Conservation (phyloP, 2,888 invertebrate species). For the Sesia apiformis region DNA sequence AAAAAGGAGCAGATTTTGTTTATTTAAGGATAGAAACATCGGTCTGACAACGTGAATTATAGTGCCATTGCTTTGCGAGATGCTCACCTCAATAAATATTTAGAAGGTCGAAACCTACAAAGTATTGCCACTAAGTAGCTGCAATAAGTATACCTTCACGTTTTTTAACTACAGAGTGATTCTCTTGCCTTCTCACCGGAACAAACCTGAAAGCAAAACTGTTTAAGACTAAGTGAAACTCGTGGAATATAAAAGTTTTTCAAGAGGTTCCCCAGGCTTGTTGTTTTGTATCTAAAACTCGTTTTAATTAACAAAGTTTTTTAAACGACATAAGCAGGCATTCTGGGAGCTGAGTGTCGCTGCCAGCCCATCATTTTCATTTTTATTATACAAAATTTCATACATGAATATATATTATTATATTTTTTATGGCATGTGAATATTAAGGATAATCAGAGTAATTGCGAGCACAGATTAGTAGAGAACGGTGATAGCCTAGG, state of each 20-base stretch:
- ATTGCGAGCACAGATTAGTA: too few species aligned
- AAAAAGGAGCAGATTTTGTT: slow-evolving; percentile 34
- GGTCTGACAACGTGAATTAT: slow-evolving; percentile 40
- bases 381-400: too few species aligned
- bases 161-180: background rate
- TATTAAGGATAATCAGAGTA: too few species aligned
- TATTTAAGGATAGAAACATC: slow-evolving; percentile 34
- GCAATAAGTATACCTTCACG: too few species aligned
- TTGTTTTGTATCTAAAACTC: slow-evolving; percentile 40
- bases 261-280: slow-evolving; percentile 13
- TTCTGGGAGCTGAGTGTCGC: background rate
- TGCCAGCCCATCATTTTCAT: too few species aligned
- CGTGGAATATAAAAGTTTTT: slow-evolving; percentile 12
- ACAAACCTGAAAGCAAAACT: background rate
- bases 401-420: too few species aligned
- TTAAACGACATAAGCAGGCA: slow-evolving; percentile 22
- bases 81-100: background rate
- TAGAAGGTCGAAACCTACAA: background rate
- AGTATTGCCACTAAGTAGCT: too few species aligned
- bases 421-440: too few species aligned
- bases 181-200: background rate
- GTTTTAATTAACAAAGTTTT: slow-evolving; percentile 51
- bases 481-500: too few species aligned
- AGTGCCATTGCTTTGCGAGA: slow-evolving; percentile 25
- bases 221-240: background rate